Conservation (phyloP, 2,888 invertebrate genomes). For the Steinernema hermaphroditum region DNA sequence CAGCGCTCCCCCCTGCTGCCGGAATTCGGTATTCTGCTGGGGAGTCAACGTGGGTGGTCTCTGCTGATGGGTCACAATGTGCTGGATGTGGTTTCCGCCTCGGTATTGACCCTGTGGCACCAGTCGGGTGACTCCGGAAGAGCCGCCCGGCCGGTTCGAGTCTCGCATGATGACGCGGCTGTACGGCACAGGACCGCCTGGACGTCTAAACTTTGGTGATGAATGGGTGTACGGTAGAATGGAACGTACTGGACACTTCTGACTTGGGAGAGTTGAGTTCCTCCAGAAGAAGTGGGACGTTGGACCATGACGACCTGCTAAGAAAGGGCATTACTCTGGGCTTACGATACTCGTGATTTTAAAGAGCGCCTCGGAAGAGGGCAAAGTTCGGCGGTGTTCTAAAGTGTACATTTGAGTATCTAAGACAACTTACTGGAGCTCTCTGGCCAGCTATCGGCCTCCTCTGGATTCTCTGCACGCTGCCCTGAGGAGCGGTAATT, state of each 20-base stretch:
- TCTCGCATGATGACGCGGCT: not conserved
- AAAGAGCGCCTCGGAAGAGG: too few relatives aligned
- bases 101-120: not conserved
- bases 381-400: too few relatives aligned
- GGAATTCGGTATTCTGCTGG: not conserved
- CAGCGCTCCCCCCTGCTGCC: constrained; percentile 70
- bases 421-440: not conserved
- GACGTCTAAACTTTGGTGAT: not conserved
- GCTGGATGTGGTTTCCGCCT: not conserved
- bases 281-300: not conserved
- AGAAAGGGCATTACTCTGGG: not conserved
- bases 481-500: not conserved
- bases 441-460: not conserved
- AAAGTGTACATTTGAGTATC: too few relatives aligned
- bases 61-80: not conserved
- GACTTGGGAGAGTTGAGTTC: not conserved
- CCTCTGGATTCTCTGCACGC: not conserved
- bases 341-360: not conserved
- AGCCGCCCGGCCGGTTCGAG: not conserved
- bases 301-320: constrained; percentile 9
- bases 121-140: not conserved
- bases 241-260: not conserved
- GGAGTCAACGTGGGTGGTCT: not conserved
- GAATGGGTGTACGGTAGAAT: not conserved
- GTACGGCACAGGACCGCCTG: not conserved